Conservation (phyloP, 2,888 invertebrate species). For the Melolontha melolontha region DNA sequence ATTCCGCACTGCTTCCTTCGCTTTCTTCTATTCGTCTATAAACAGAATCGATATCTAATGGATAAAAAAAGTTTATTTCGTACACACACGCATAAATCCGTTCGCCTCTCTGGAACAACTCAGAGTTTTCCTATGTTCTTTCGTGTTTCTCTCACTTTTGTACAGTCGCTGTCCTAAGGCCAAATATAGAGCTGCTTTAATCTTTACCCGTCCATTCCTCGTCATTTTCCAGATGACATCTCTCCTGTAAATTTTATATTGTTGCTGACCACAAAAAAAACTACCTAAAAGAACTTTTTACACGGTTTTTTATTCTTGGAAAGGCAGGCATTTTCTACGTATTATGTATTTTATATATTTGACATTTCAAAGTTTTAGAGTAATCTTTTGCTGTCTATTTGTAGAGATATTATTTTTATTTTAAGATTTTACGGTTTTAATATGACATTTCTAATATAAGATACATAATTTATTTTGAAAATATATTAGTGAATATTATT, state of each 20-base stretch:
- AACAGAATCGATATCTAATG: slow-evolving; percentile 40
- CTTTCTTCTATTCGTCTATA: slow-evolving; percentile 27
- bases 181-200: slow-evolving; percentile 36
- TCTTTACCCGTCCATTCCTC: slow-evolving; percentile 37
- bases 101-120: slow-evolving; percentile 16
- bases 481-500: neutral
- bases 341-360: slow-evolving; percentile 30
- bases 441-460: slow-evolving; percentile 12
- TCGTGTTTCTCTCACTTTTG: slow-evolving; percentile 26
- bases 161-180: slow-evolving; percentile 13
- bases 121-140: slow-evolving; percentile 21
- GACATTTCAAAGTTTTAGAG: slow-evolving; percentile 24
- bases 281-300: slow-evolving; percentile 27
- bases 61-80: slow-evolving; percentile 34
- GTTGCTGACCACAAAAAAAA: slow-evolving; percentile 29
- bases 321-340: slow-evolving; percentile 23
- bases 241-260: slow-evolving; percentile 38
- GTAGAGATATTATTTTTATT: slow-evolving; percentile 28
- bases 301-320: slow-evolving; percentile 26
- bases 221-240: slow-evolving; percentile 38
- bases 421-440: slow-evolving; percentile 17
- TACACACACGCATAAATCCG: slow-evolving; percentile 35
- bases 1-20: slow-evolving; percentile 19
- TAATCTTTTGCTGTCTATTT: slow-evolving; percentile 31
- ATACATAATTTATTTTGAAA: neutral